Base-by-base conservation (phyloP, 2,797 vertebrate genomes). In the Coccyzus lansbergi region DNA sequence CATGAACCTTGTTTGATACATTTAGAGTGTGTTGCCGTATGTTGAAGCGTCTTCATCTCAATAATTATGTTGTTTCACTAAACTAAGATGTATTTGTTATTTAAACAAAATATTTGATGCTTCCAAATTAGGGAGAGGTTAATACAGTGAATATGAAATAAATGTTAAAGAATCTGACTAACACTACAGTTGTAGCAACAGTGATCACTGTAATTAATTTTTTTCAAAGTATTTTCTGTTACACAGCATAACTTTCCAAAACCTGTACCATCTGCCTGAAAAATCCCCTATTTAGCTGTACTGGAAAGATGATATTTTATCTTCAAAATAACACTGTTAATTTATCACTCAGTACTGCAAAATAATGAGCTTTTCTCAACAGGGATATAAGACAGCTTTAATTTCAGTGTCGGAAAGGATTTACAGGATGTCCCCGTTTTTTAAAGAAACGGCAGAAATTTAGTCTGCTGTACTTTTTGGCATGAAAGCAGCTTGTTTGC, bases 1-100 rank as follows among this genome's bases (percentile, higher is more conserved):
- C 17, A 71, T 60, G 92, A 80, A 52, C 0, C 0, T 60, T 83
- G 11, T 79, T 90, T 86, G 48, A 58, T 95, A 56, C 33, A 40
- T 26, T 86, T 59, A 59, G 46, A 91, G 59, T 42, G 28, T 52
- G 25, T 85, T 91, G 36, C 55, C 59, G 85, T 93, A 56, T 79
- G 55, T 62, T 86, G 44, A 83, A 72, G 9, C n/a, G 15, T 77
- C 58, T 89, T 71, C 4, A 1, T 67, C 59, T 82, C 56, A 75
- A 10, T 56, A 83, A 94, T 92, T 71, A 80, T 7, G 46, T 75
- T 94, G 60, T 84, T 93, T 79, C 80, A 56, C 20, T 88, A 40
- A 86, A 92, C 58, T 87, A 58, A 74, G 82, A 63, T 63, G 9
- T 56, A 78, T 84, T 85, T 87, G 25, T 76, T 74, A 74, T 65